A percentile compares a stretch with the other conserved stretches of the same genome.
Conservation (phyloP, 2,113 vertebrate genomes). For the Pollimyrus isidori region DNA sequence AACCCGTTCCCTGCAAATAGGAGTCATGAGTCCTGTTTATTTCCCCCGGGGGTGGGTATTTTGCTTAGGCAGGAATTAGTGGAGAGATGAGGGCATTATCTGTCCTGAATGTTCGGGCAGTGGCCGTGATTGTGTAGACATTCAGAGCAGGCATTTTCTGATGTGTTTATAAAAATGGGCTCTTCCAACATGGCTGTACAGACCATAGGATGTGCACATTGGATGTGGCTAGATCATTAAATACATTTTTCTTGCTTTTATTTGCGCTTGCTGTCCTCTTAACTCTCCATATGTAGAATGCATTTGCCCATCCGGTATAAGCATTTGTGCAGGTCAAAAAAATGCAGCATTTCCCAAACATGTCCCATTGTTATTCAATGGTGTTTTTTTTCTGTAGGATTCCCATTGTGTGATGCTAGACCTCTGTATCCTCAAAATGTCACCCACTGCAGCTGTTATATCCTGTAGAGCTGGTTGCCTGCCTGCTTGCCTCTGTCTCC, state of each 20-base stretch:
- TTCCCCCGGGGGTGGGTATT: neutral
- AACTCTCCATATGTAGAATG: neutral
- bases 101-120: slow-evolving; percentile 4
- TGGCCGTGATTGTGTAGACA: slow-evolving; percentile 11
- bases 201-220: neutral
- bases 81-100: slow-evolving; percentile 21
- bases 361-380: neutral
- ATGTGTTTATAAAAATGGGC: slow-evolving; percentile 28
- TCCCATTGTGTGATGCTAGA: neutral
- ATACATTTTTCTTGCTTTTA: neutral
- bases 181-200: slow-evolving; percentile 31
- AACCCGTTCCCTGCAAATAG: slow-evolving; percentile 6
- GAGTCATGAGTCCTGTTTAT: slow-evolving; percentile 17
- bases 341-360: neutral
- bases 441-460: neutral
- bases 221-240: neutral
- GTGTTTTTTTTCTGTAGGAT: neutral
- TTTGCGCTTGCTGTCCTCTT: neutral
- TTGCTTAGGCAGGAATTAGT: neutral
- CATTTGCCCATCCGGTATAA: neutral
- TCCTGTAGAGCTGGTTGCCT: neutral
- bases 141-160: slow-evolving; percentile 21
- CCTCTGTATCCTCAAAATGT: neutral
- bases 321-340: neutral
- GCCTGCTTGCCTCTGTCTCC: neutral